Evolutionary conservation across 2,888 invertebrate genomes (phyloP).

Genomic region (Sarcophaga caerulescens): DNA sequence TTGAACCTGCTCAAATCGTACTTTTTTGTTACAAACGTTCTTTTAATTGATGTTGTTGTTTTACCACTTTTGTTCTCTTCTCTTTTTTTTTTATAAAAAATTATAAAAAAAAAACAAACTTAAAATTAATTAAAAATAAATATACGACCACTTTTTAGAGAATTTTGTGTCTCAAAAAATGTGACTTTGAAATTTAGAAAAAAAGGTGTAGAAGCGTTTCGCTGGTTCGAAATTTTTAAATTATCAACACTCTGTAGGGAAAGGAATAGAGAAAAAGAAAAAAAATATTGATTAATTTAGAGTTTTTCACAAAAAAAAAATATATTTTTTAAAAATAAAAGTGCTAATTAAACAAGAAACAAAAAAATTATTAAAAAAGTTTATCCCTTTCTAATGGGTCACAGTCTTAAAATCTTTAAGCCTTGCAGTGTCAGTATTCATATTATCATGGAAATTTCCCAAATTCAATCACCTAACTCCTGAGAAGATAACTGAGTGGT

Average conservation of each 20-base stretch:
- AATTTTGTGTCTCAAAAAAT: slow-evolving; percentile 13
- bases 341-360: slow-evolving; percentile 8
- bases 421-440: too few relatives aligned
- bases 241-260: slow-evolving; percentile 19
- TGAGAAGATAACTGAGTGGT: too few relatives aligned
- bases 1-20: too few relatives aligned
- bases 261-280: slow-evolving; percentile 13
- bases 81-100: slow-evolving; percentile 27
- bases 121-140: slow-evolving; percentile 47
- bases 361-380: too few relatives aligned
- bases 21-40: background rate
- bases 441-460: too few relatives aligned
- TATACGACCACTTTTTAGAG: background rate
- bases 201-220: slow-evolving; percentile 1
- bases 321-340: slow-evolving; percentile 3
- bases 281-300: background rate
- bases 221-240: slow-evolving; percentile 4
- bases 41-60: background rate
- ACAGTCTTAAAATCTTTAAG: too few relatives aligned
- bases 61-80: slow-evolving; percentile 5
- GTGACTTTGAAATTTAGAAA: background rate
- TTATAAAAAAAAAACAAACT: slow-evolving; percentile 45
- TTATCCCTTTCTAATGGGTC: too few relatives aligned
- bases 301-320: too few relatives aligned
- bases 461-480: too few relatives aligned